phyloP scores from a whole-genome alignment of 1,140 invertebrate species.

The Drosophila simulans region DNA sequence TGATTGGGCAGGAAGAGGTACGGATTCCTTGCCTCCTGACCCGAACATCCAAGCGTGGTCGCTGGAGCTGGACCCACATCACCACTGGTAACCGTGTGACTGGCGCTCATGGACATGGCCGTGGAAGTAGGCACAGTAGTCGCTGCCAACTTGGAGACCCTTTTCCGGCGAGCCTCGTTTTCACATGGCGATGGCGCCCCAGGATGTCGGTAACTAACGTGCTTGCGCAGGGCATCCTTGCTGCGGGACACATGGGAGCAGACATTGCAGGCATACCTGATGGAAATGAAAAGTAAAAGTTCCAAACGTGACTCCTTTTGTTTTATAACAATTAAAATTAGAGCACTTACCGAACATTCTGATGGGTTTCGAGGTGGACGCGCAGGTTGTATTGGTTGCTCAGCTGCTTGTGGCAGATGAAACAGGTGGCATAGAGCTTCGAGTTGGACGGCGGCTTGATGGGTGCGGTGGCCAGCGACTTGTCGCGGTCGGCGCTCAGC shows the following conservation, averaged over 20 bases:
- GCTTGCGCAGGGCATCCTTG: slow-evolving; percentile 93
- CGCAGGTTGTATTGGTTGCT: slow-evolving; percentile 95
- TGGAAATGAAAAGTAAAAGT: neutral
- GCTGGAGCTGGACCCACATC: slow-evolving; percentile 28
- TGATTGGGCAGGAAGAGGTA: slow-evolving; percentile 83
- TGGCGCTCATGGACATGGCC: slow-evolving; percentile 33
- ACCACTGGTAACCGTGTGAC: slow-evolving; percentile 61
- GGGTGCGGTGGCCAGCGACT: slow-evolving; percentile 40
- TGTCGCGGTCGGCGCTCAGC: slow-evolving; percentile 53
- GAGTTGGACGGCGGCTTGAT: slow-evolving; percentile 83
- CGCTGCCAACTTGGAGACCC: slow-evolving; percentile 64
- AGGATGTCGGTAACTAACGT: slow-evolving; percentile 93
- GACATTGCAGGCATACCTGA: slow-evolving; percentile 90
- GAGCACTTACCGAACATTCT: slow-evolving; percentile 88
- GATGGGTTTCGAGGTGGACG: slow-evolving; percentile 95
- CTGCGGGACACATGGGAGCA: slow-evolving; percentile 94
- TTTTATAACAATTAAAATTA: neutral
- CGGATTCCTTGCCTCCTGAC: slow-evolving; percentile 49
- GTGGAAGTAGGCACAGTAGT: slow-evolving; percentile 10
- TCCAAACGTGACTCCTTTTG: neutral
- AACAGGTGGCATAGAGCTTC: slow-evolving; percentile 89
- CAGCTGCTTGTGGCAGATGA: slow-evolving; percentile 93
- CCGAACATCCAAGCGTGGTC: slow-evolving; percentile 7
- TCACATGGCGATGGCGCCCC: slow-evolving; percentile 85
- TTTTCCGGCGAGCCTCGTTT: slow-evolving; percentile 76